Evolutionary conservation across 2,888 invertebrate genomes (phyloP), one percentile per base, ranked within the genome.

Genomic region (Xestia ashworthii): DNA sequence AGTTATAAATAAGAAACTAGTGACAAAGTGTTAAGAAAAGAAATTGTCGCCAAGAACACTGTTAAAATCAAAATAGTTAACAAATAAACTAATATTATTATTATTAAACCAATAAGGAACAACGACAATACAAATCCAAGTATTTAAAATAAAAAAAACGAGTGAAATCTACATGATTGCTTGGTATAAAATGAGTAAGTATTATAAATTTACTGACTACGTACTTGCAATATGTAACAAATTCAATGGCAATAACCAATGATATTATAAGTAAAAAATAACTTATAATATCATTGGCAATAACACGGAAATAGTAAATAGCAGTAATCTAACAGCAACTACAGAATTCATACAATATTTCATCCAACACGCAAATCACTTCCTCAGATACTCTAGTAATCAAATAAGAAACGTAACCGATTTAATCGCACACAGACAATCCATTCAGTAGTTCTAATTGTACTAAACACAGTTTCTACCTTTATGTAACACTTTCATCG

Each of bases 371-470:
- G 87, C 82, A 71, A 84, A 82, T 82, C 74, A 82, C 86, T 84
- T 87, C 86, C 88, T 85, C 58, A 68, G 87, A 84, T 84, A 85
- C 80, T 82, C 76, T 78, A 60, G 83, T 70, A 82, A 83, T 83
- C 80, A 79, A 86, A 88, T 89, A 71, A 82, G 70, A 81, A 32
- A 71, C 86, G 84, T 85, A 87, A 88, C 70, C 70, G 70, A 78
- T 78, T 65, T 83, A 82, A 76, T 76, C 41, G 77, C 79, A 78
- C 77, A 83, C 75, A 71, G 53, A 71, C 78, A 22, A 76, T 74
- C 3, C 38, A 32, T 70, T 66, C 19, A 44, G 19, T 58, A 62
- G 14, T 69, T 66, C 12, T 74, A 75, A 77, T 85, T 82, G 66
- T 46, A 81, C 58, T 44, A 65, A 78, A 60, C 12, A 38, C 48